A percentile compares a stretch with the other conserved stretches of the same genome.
Evolutionary conservation across 1,140 invertebrate genomes (phyloP).

Genomic region (Drosophila takahashii): DNA sequence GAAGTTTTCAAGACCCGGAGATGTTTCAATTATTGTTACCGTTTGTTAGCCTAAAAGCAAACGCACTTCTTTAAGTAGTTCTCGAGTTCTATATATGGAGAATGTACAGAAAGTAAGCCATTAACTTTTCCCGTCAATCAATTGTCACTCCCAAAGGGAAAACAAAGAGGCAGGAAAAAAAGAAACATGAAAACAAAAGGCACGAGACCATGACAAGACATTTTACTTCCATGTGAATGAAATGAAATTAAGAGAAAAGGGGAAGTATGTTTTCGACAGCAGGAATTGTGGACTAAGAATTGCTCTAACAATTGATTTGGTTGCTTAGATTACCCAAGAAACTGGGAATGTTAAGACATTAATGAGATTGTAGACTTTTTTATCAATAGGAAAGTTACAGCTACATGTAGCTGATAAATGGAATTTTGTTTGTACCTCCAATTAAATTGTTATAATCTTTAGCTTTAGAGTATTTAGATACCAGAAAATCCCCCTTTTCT

Average conservation of each 20-base stretch:
- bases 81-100: conserved; percentile 19
- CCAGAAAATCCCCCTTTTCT: not conserved
- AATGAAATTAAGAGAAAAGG: conserved; percentile 41
- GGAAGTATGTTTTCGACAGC: conserved; percentile 23
- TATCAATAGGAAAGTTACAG: conserved; percentile 8
- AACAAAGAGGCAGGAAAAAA: conserved; percentile 20
- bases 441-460: not conserved
- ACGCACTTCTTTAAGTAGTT: conserved; percentile 29
- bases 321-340: not conserved
- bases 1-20: conserved; percentile 41
- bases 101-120: conserved; percentile 54
- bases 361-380: not conserved
- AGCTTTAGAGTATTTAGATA: conserved; percentile 8
- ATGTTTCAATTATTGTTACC: conserved; percentile 72
- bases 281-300: conserved; percentile 16
- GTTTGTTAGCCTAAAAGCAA: conserved; percentile 20
- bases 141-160: conserved; percentile 65
- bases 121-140: conserved; percentile 80
- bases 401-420: not conserved
- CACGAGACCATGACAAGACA: conserved; percentile 66
- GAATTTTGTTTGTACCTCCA: not conserved
- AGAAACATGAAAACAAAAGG: conserved; percentile 52
- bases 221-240: conserved; percentile 44
- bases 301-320: conserved; percentile 14
- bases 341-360: not conserved